A percentile compares a stretch with the other conserved stretches of the same genome.
These are phyloP conservation scores for Aporophyla lueneburgensis DNA, from an alignment of 2,888 invertebrate genomes.

Conservation along the genomic window DNA sequence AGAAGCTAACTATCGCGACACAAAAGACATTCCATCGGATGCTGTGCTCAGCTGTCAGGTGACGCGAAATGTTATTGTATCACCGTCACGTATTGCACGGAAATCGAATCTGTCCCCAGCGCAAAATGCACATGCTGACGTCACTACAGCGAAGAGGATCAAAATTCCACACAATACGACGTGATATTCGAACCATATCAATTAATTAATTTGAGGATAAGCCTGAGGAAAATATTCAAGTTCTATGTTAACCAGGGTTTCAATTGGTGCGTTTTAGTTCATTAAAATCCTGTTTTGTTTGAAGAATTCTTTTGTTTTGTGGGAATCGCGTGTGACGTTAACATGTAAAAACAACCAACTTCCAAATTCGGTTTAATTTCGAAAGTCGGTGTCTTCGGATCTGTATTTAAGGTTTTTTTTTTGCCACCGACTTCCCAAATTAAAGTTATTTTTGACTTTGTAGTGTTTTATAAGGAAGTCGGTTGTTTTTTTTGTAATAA, in stretches of 20 bases:
- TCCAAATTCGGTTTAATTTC: too few species aligned
- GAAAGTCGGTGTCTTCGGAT: too few species aligned
- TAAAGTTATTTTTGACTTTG: too few species aligned
- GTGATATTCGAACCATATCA: background rate
- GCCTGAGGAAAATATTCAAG: too few species aligned
- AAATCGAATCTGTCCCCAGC: conserved; percentile 53
- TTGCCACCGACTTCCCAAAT: too few species aligned
- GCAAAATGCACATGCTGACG: background rate
- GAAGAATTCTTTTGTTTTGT: too few species aligned
- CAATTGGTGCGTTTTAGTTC: background rate
- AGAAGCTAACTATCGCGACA: background rate
- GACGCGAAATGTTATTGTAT: conserved; percentile 35
- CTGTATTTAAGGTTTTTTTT: too few species aligned
- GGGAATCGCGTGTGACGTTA: too few species aligned
- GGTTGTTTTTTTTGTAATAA: too few species aligned
- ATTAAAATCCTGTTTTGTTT: background rate
- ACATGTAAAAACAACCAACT: too few species aligned
- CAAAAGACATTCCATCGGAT: conserved; percentile 30
- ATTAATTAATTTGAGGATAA: too few species aligned
- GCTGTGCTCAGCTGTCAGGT: conserved; percentile 17
- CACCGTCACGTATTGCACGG: conserved; percentile 22
- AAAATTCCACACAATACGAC: background rate
- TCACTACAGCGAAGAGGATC: background rate
- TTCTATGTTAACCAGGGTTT: background rate
- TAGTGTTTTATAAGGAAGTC: too few species aligned